phyloP scores from a whole-genome alignment of 2,888 invertebrate species.

The Campopleginae sp. region DNA sequence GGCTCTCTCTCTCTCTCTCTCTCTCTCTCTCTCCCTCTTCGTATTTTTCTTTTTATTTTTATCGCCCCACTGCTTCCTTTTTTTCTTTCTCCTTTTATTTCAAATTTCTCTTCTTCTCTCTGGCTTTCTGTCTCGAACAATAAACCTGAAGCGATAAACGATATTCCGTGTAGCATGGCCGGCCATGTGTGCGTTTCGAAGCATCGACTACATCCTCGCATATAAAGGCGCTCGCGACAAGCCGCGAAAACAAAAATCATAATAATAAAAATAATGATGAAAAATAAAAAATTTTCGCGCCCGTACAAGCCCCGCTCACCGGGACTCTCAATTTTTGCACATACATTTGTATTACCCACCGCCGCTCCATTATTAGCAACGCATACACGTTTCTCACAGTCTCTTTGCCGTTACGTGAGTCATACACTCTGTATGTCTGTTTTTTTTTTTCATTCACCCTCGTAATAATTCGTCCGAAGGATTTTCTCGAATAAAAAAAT shows the following conservation, averaged over 20 bases:
- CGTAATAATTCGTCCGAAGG: background rate
- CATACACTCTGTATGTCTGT: background rate
- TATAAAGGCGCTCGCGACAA: slow-evolving; percentile 42
- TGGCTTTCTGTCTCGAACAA: slow-evolving; percentile 47
- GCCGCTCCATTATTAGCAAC: slow-evolving; percentile 21
- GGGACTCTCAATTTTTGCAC: slow-evolving; percentile 48
- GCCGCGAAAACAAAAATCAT: slow-evolving; percentile 17
- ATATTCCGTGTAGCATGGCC: slow-evolving; percentile 40
- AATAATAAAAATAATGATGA: slow-evolving; percentile 22
- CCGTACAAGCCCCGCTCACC: slow-evolving; percentile 20
- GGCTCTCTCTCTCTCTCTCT: slow-evolving; percentile 19
- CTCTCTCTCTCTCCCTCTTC: background rate
- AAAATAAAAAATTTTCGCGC: slow-evolving; percentile 43
- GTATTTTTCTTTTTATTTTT: background rate
- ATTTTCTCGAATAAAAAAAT: background rate
- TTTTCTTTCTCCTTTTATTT: background rate
- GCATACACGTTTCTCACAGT: slow-evolving; percentile 38
- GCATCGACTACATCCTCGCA: slow-evolving; percentile 40
- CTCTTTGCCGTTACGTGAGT: slow-evolving; percentile 30
- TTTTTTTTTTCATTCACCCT: background rate
- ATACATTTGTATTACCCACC: slow-evolving; percentile 12
- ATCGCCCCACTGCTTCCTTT: slow-evolving; percentile 3
- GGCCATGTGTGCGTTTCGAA: background rate
- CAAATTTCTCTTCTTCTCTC: slow-evolving; percentile 12
- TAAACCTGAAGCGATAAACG: slow-evolving; percentile 65